Evolutionary conservation across 2,888 invertebrate species (phyloP).

Genomic region (Oasisia sp.): DNA sequence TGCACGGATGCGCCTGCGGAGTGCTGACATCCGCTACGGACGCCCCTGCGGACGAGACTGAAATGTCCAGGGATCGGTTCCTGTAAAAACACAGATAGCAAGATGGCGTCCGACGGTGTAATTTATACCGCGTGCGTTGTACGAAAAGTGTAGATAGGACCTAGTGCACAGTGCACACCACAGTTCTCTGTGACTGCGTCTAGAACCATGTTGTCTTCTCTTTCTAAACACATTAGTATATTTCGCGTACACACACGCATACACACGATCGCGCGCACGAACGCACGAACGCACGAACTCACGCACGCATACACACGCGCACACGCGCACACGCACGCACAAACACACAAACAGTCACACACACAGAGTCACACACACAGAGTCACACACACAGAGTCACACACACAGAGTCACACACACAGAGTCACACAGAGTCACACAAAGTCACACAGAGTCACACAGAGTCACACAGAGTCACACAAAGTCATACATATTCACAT

Average conservation of each 20-base stretch:
- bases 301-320: background rate
- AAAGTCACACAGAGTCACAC: too few species aligned
- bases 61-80: background rate
- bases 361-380: background rate
- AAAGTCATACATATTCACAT: too few species aligned
- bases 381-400: background rate
- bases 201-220: background rate
- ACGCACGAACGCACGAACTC: background rate
- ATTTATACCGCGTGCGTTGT: background rate
- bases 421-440: too few species aligned
- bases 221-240: background rate
- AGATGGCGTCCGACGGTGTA: background rate
- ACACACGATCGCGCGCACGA: too few species aligned
- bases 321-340: background rate
- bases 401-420: background rate
- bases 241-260: background rate
- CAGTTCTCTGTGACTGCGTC: background rate
- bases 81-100: constrained; percentile 4
- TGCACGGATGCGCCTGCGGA: constrained; percentile 13
- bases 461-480: too few species aligned
- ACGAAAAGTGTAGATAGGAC: background rate
- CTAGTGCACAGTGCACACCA: background rate
- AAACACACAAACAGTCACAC: too few species aligned
- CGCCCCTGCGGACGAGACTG: background rate
- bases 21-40: background rate